A percentile compares a stretch with the other conserved stretches of the same genome.
These are phyloP conservation scores for Kryptolebias marmoratus DNA, from an alignment of 2,113 vertebrate genomes.

Conservation along the genomic window DNA sequence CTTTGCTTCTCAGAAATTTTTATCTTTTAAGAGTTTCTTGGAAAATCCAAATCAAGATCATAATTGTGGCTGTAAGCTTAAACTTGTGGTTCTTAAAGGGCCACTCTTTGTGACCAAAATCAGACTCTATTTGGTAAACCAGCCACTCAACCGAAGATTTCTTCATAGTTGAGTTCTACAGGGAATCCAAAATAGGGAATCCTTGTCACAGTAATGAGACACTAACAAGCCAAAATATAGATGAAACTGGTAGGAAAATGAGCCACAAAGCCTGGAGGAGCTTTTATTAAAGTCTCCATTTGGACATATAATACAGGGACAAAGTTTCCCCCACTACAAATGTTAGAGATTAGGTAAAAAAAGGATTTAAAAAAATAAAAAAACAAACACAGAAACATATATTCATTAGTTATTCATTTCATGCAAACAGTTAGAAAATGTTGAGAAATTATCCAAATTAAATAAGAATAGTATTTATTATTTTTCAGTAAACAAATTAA, in stretches of 20 bases:
- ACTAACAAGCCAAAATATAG: constrained; percentile 53
- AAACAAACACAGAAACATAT: no score
- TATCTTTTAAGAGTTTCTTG: no score
- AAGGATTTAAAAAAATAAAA: constrained; percentile 7
- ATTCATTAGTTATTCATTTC: constrained; percentile 21
- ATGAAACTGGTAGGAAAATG: constrained; percentile 39
- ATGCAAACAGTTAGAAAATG: constrained; percentile 19
- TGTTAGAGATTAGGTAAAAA: constrained; percentile 8
- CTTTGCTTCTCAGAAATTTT: no score
- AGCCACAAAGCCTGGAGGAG: constrained; percentile 34
- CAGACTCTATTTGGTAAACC: no score
- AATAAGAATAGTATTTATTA: constrained; percentile 27
- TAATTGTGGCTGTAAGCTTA: no score
- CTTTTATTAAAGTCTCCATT: constrained; percentile 43
- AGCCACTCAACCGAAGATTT: constrained; percentile 33
- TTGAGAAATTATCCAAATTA: constrained; percentile 1
- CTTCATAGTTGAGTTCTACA: constrained; percentile 57
- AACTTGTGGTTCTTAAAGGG: no score
- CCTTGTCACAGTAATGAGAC: constrained; percentile 56
- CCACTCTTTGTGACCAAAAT: no score
- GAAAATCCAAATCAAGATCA: no score
- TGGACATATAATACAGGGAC: constrained; percentile 26
- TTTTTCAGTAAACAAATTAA: constrained; percentile 7
- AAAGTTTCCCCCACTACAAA: constrained; percentile 13
- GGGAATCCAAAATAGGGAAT: constrained; percentile 59